A percentile compares a stretch with the other conserved stretches of the same genome.
Conservation (phyloP, 2,797 vertebrate species). For the Trachops cirrhosus region DNA sequence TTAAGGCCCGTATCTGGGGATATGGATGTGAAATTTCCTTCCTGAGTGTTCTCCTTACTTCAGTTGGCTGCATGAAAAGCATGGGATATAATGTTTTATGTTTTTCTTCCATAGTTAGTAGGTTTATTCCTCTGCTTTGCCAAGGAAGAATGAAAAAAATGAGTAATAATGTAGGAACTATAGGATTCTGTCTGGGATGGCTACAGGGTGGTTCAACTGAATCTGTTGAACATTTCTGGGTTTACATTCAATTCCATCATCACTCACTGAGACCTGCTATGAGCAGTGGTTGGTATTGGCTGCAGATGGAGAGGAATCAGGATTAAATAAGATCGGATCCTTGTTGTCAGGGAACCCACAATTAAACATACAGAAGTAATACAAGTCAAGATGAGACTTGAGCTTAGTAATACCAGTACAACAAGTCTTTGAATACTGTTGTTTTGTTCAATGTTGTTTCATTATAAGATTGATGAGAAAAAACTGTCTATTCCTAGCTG, state of each 20-base stretch:
- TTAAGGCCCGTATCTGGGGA: constrained; percentile 39
- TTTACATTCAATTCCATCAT: background rate
- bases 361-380: background rate
- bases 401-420: background rate
- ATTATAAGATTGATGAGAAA: background rate
- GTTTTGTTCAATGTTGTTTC: background rate
- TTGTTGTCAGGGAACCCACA: background rate
- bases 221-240: background rate
- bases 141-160: background rate
- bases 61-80: background rate
- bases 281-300: background rate
- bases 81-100: background rate
- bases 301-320: background rate
- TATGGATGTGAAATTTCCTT: constrained; percentile 11
- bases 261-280: background rate
- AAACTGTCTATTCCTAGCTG: background rate
- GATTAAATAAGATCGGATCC: background rate
- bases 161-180: background rate
- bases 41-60: constrained; percentile 40
- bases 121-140: background rate
- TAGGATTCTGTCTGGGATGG: background rate
- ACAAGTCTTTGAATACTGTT: background rate
- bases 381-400: background rate
- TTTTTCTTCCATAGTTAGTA: background rate
- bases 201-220: background rate